Base-by-base conservation (phyloP, 2,888 invertebrate species). In the Volucella inanis region DNA sequence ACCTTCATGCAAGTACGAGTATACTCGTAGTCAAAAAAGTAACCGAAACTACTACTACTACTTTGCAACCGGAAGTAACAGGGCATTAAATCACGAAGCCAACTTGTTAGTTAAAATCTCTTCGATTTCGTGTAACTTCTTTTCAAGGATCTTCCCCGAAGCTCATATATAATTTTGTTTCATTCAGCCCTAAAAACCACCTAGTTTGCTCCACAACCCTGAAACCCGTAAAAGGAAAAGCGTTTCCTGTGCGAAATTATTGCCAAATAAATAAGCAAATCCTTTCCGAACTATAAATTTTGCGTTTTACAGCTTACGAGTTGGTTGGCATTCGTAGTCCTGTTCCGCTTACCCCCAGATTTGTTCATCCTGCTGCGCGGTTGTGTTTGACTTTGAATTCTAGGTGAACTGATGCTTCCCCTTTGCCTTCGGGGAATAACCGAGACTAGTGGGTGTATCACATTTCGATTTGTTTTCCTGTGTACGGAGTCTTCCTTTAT, bases 261-360 rank as follows among this genome's bases (percentile, higher is more conserved):
- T 85, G 85, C 85, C 76, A 77, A 85, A 85, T 85, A 85, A 85
- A 85, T 85, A 85, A 85, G 76, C 76, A 72, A 85, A 85, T 81
- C 85, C 85, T 81, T 77, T 81, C 75, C 67, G 62, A 77, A 85
- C 85, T 85, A 85, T 85, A 85, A 85, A 85, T 85, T 80, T 47
- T 68, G 47, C 68, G 57, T 43, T n/a, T 72, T 61, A 59, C 62
- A 61, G 59, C 18, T 75, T 59, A 50, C 49, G n/a, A 22, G 22
- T 22, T 22, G 22, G 3, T 47, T n/a, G 12, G 47, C 14, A 12
- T 47, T 12, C 47, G 22, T 22, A 22, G 22, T 22, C 22, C 22
- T 22, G 22, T 22, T 22, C 22, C 4, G 22, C 22, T 22, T 22
- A 22, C 22, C 22, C 22, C 3, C 22, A n/a, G 43, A 22, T 68